Evolutionary conservation across 2,113 vertebrate genomes (phyloP).

Genomic region (Ascaphus truei): DNA sequence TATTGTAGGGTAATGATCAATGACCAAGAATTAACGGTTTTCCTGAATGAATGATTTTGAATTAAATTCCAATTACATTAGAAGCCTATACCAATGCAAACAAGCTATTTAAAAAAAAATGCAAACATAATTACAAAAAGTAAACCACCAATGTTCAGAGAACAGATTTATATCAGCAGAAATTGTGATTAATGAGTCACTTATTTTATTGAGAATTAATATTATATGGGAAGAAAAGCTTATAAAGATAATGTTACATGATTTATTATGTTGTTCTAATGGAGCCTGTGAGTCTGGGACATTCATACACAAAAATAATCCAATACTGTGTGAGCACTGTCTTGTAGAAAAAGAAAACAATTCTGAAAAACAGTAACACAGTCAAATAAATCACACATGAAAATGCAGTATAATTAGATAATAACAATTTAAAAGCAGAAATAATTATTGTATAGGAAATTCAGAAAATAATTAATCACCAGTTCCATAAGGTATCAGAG

Average conservation of each 20-base stretch:
- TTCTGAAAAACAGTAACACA: too few species aligned
- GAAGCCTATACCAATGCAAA: background rate
- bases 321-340: background rate
- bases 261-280: background rate
- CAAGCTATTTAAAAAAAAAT: too few species aligned
- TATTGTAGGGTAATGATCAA: too few species aligned
- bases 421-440: too few species aligned
- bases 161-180: background rate
- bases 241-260: background rate
- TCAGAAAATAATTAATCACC: too few species aligned
- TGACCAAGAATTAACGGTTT: too few species aligned
- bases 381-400: too few species aligned
- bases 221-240: background rate
- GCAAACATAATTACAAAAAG: too few species aligned
- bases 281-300: background rate
- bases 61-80: background rate
- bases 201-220: background rate
- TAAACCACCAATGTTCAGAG: background rate
- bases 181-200: constrained; percentile 2
- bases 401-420: too few species aligned
- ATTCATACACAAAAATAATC: background rate
- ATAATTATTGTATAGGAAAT: too few species aligned
- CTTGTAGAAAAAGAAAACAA: background rate
- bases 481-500: too few species aligned
- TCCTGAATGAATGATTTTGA: background rate